Evolutionary conservation across 2,888 invertebrate species (phyloP), one percentile per base, ranked within the genome.

Genomic region (Agriopis aurantiaria): DNA sequence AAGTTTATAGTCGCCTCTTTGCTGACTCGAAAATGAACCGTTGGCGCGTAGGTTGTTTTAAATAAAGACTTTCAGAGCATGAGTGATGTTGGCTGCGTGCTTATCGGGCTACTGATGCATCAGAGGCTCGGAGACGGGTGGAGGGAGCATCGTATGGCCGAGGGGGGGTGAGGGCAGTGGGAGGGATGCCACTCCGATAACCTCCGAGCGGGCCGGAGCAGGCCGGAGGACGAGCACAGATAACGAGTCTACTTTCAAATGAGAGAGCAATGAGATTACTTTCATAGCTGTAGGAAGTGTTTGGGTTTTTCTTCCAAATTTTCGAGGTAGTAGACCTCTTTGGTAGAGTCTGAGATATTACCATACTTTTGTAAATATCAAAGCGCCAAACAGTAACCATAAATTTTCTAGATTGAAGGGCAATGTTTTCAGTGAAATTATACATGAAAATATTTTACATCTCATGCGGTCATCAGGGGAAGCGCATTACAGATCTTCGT

Each of bases 81-180:
- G 79, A 76, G 76, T 79, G 86, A 85, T 88, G 90, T 86, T 86
- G 82, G 85, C 82, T 74, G 82, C 79, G 84, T 81, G 85, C 81
- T 89, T 88, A 90, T 91, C 88, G 81, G 78, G 82, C 81, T 76
- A 92, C 91, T 89, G 86, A 87, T 91, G 91, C 89, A 90, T 86
- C 88, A 59, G 59, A 55, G 70, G 63, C 59, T 62, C 46, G 23
- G 57, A 57, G 48, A 62, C 65, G 83, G 85, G 79, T 80, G 81
- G 77, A 80, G 82, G 80, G 82, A 82, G 62, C 52, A 58, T 58
- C 78, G 78, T 79, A 79, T 79, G 82, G 79, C 81, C 85, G 85
- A 82, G 73, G 77, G 64, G 67, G 71, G 84, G 64, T 65, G 61
- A 52, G 57, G 49, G 64, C 46, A 68, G 70, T 73, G 72, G 60